Conservation (phyloP, 2,888 invertebrate genomes). For the Drosophila borborema region DNA sequence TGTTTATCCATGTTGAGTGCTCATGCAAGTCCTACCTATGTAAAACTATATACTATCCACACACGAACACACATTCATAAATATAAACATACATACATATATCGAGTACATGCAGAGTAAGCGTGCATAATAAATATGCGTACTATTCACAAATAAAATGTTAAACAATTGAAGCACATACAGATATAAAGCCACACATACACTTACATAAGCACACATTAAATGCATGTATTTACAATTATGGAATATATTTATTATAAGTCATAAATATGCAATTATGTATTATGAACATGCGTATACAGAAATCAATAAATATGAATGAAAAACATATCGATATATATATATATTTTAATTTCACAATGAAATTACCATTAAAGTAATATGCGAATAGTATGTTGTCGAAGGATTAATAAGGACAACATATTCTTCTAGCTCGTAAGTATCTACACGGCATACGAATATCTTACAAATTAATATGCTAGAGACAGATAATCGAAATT, state of each 20-base stretch:
- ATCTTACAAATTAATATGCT: too few relatives aligned
- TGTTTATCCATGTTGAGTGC: constrained; percentile 40
- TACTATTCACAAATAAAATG: constrained; percentile 56
- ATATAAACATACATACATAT: constrained; percentile 19
- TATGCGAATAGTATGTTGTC: too few relatives aligned
- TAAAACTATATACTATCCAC: constrained; percentile 42
- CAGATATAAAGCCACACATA: constrained; percentile 42
- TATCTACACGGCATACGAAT: too few relatives aligned
- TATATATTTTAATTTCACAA: background rate
- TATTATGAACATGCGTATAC: constrained; percentile 80
- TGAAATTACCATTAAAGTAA: too few relatives aligned
- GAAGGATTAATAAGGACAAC: too few relatives aligned
- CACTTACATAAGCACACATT: constrained; percentile 47
- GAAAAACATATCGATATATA: constrained; percentile 43
- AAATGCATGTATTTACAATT: constrained; percentile 71
- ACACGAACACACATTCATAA: constrained; percentile 9
- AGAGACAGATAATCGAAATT: too few relatives aligned
- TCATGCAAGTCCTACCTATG: constrained; percentile 60
- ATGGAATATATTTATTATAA: constrained; percentile 69
- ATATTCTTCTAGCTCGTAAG: too few relatives aligned
- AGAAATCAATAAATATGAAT: constrained; percentile 77
- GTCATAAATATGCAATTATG: constrained; percentile 79
- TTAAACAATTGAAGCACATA: constrained; percentile 72
- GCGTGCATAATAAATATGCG: constrained; percentile 42
- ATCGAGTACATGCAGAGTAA: constrained; percentile 35